A percentile compares a stretch with the other conserved stretches of the same genome.
Conservation (phyloP, 2,797 vertebrate species). For the Rousettus madagascariensis region DNA sequence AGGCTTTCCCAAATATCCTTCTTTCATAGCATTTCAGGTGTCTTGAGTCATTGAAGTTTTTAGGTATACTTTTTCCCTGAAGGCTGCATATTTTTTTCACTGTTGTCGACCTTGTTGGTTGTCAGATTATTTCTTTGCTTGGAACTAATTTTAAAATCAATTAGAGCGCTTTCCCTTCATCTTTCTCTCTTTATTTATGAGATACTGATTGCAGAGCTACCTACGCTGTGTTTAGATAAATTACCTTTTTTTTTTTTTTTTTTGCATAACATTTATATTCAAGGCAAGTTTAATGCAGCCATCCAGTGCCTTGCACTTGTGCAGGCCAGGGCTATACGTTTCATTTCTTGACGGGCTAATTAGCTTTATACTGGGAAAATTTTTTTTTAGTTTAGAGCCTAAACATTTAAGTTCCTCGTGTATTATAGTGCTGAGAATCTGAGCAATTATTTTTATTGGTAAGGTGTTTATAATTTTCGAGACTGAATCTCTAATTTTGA, state of each 20-base stretch:
- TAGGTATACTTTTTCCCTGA: background rate
- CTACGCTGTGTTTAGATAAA: conserved; percentile 76
- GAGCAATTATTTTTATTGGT: conserved; percentile 56
- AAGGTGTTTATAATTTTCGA: conserved; percentile 41
- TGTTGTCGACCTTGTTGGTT: conserved; percentile 71
- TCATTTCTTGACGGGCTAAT: conserved; percentile 73
- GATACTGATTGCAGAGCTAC: conserved; percentile 73
- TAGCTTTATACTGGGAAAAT: conserved; percentile 54
- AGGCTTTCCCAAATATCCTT: background rate
- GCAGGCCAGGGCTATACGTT: conserved; percentile 42
- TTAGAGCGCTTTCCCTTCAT: conserved; percentile 71
- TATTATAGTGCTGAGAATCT: background rate
- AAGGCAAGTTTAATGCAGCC: conserved; percentile 48
- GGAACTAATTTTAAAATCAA: conserved; percentile 78
- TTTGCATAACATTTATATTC: conserved; percentile 70
- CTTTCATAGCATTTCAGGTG: background rate
- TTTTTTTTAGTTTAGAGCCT: conserved; percentile 50
- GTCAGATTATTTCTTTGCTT: conserved; percentile 77
- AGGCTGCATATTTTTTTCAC: background rate
- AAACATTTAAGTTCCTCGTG: conserved; percentile 41
- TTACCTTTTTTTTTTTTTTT: conserved; percentile 16
- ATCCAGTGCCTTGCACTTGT: conserved; percentile 49
- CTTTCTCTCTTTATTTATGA: conserved; percentile 76
- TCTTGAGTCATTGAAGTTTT: conserved; percentile 55
- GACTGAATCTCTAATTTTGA: background rate